A percentile compares a stretch with the other conserved stretches of the same genome.
phyloP scores from a whole-genome alignment of 2,888 invertebrate genomes.

The Blastobasis adustella region DNA sequence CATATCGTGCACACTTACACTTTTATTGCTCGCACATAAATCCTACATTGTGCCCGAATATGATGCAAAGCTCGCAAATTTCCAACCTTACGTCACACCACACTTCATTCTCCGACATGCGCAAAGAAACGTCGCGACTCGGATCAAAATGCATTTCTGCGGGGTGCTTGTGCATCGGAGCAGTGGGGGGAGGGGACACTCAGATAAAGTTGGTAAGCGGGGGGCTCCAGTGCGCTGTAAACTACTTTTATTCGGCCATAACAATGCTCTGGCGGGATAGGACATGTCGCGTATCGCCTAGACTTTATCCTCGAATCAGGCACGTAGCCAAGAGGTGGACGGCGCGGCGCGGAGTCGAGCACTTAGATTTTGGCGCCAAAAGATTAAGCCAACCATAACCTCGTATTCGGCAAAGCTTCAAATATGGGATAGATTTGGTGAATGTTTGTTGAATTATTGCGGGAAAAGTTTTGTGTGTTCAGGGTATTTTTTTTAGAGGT shows the following conservation, averaged over 20 bases:
- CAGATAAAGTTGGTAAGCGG: constrained; percentile 50
- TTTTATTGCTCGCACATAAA: too few species aligned
- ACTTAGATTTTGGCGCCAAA: background rate
- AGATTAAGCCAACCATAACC: background rate
- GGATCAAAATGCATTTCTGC: constrained; percentile 29
- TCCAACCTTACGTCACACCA: constrained; percentile 20
- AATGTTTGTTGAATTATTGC: too few species aligned
- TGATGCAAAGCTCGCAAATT: background rate
- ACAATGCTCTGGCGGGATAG: constrained; percentile 27
- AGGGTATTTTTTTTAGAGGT: too few species aligned
- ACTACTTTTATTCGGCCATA: constrained; percentile 53
- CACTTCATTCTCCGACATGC: constrained; percentile 27
- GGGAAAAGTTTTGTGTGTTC: too few species aligned
- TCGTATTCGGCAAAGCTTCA: too few species aligned
- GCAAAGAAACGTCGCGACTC: constrained; percentile 27
- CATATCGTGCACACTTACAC: too few species aligned
- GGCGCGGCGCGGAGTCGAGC: too few species aligned
- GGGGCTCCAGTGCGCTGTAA: constrained; percentile 37
- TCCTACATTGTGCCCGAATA: too few species aligned
- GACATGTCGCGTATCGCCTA: constrained; percentile 14
- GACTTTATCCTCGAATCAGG: constrained; percentile 21
- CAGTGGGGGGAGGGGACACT: constrained; percentile 13
- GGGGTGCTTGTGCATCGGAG: constrained; percentile 12
- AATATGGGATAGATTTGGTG: too few species aligned
- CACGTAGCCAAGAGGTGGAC: too few species aligned